Conservation (phyloP, 2,888 invertebrate species). For the Spicauda simplicius region DNA sequence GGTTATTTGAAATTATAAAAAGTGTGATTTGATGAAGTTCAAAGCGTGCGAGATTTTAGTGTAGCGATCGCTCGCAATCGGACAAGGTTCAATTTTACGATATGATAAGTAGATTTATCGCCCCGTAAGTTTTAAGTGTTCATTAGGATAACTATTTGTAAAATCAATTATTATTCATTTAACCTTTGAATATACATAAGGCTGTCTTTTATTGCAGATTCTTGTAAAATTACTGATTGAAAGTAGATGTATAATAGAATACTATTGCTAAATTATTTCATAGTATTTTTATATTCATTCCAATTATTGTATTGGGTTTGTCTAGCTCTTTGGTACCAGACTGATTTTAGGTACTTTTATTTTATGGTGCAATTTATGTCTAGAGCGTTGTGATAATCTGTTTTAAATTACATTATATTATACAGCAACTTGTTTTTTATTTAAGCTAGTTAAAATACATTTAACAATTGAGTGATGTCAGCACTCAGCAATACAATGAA, state of each 20-base stretch:
- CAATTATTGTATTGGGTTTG: slow-evolving; percentile 70
- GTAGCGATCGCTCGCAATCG: slow-evolving; percentile 60
- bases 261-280: slow-evolving; percentile 81
- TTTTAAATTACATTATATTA: slow-evolving; percentile 82
- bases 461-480: no score
- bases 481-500: no score
- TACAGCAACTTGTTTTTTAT: slow-evolving; percentile 55
- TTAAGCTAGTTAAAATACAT: background rate
- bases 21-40: slow-evolving; percentile 77
- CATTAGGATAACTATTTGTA: slow-evolving; percentile 79
- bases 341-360: slow-evolving; percentile 85
- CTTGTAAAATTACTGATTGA: slow-evolving; percentile 70
- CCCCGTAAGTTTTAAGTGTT: slow-evolving; percentile 79
- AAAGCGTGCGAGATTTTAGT: slow-evolving; percentile 70
- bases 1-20: slow-evolving; percentile 53
- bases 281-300: slow-evolving; percentile 84
- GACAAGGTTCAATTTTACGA: slow-evolving; percentile 73
- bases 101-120: slow-evolving; percentile 63
- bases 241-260: slow-evolving; percentile 63
- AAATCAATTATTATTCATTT: slow-evolving; percentile 70
- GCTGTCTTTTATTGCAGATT: slow-evolving; percentile 76
- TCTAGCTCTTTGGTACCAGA: slow-evolving; percentile 82
- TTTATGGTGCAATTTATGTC: slow-evolving; percentile 85
- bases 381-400: slow-evolving; percentile 85
- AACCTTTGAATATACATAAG: slow-evolving; percentile 65